Evolutionary conservation across 2,113 vertebrate species (phyloP).

Genomic region (Centrocercus urophasianus): DNA sequence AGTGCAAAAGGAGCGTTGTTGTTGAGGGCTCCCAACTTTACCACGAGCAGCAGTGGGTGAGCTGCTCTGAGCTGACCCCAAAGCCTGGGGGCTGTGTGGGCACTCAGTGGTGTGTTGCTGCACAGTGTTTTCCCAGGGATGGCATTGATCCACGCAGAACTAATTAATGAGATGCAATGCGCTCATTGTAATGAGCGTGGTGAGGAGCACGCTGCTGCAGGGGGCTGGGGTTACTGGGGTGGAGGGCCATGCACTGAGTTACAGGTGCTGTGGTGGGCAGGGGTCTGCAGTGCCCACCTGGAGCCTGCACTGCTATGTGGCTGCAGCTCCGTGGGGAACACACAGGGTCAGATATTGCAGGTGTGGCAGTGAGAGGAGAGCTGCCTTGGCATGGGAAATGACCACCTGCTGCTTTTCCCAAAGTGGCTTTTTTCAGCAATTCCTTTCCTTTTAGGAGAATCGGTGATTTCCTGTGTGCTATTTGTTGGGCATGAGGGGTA

Average conservation of each 20-base stretch:
- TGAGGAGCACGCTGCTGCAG: background rate
- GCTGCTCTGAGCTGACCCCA: no score
- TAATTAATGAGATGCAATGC: constrained; percentile 27
- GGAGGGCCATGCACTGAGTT: no score
- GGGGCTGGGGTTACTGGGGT: background rate
- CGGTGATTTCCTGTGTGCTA: accelerated
- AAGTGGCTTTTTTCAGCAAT: background rate
- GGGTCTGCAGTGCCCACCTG: no score
- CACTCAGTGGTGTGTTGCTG: no score
- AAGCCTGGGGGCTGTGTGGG: no score
- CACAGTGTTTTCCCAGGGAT: no score
- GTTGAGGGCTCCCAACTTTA: background rate
- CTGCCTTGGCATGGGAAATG: no score
- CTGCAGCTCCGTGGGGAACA: no score
- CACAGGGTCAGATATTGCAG: no score
- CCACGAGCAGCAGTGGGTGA: background rate
- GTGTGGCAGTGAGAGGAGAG: no score
- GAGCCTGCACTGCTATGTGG: no score
- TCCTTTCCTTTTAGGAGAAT: background rate
- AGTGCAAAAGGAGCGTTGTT: constrained; percentile 17
- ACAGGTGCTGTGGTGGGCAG: no score
- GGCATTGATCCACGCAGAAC: background rate
- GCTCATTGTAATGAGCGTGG: background rate
- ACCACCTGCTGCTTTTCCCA: background rate
- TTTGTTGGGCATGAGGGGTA: accelerated